Percentiles rank a stretch among this genome's conserved stretches.
Conservation (phyloP, 2,113 vertebrate species). For the Dunckerocampus dactyliophorus region DNA sequence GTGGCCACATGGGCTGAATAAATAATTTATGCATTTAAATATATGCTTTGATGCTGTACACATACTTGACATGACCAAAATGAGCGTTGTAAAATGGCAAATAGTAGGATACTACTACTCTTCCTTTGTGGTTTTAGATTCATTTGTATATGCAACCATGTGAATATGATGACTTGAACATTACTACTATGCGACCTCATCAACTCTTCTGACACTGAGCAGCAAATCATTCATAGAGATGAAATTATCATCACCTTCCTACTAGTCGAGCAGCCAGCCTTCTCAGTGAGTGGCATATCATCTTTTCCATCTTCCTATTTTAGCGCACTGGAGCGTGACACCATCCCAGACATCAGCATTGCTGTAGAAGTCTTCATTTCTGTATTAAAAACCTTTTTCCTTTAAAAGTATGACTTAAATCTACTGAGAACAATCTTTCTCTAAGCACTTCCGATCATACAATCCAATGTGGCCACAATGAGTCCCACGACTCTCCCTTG, state of each 20-base stretch:
- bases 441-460: not conserved
- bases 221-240: constrained; percentile 7
- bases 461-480: not conserved
- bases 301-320: not conserved
- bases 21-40: constrained; percentile 7
- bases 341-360: not conserved
- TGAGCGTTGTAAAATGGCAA: too few relatives aligned
- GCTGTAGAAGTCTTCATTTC: not conserved
- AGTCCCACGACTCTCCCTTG: too few relatives aligned
- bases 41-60: not conserved
- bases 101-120: not conserved
- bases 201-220: constrained; percentile 1
- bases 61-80: not conserved
- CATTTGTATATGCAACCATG: constrained; percentile 27
- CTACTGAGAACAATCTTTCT: not conserved
- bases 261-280: constrained; percentile 1
- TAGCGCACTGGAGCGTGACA: not conserved
- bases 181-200: constrained; percentile 1
- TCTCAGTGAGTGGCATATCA: constrained; percentile 2
- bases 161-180: constrained; percentile 25
- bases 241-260: constrained; percentile 8
- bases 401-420: not conserved
- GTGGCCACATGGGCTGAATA: constrained; percentile 9
- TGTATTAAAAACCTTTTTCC: not conserved
- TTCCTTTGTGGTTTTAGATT: constrained; percentile 13